These are phyloP conservation scores for Pteromalus puparum DNA, from an alignment of 1,140 invertebrate genomes.

Conservation along the genomic window DNA sequence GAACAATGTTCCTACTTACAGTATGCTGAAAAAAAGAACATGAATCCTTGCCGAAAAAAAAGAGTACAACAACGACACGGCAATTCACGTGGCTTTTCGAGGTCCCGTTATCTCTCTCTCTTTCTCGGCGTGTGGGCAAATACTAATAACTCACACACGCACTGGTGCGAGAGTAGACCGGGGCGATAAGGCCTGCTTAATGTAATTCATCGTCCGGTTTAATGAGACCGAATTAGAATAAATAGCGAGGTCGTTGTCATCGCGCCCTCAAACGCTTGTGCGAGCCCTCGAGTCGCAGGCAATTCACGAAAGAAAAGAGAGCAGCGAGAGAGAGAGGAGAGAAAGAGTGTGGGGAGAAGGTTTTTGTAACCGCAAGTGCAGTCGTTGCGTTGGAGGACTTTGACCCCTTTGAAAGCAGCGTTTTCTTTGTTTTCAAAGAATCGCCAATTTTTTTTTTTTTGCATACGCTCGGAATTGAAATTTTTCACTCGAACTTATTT, in stretches of 20 bases:
- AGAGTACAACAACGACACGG: neutral
- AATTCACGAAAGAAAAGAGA: neutral
- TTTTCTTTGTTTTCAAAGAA: too few species aligned
- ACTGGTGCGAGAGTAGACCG: neutral
- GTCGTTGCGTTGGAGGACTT: too few species aligned
- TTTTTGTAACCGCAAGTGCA: too few species aligned
- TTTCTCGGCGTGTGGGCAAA: constrained; percentile 18
- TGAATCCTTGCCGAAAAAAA: neutral
- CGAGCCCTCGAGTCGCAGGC: neutral
- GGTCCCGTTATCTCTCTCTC: constrained; percentile 15
- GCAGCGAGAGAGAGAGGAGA: neutral
- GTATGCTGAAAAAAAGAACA: too few species aligned
- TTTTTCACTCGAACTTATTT: too few species aligned
- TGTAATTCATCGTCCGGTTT: constrained; percentile 56
- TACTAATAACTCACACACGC: constrained; percentile 54
- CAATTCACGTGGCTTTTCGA: neutral
- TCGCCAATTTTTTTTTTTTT: too few species aligned
- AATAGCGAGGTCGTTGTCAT: constrained; percentile 59
- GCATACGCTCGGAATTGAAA: too few species aligned
- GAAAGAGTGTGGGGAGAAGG: neutral
- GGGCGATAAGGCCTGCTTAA: constrained; percentile 55
- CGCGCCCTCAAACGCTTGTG: neutral
- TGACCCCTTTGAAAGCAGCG: too few species aligned
- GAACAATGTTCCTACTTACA: too few species aligned
- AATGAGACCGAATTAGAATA: constrained; percentile 61